phyloP scores from a whole-genome alignment of 1,140 invertebrate genomes.

The Drosophila albomicans region DNA sequence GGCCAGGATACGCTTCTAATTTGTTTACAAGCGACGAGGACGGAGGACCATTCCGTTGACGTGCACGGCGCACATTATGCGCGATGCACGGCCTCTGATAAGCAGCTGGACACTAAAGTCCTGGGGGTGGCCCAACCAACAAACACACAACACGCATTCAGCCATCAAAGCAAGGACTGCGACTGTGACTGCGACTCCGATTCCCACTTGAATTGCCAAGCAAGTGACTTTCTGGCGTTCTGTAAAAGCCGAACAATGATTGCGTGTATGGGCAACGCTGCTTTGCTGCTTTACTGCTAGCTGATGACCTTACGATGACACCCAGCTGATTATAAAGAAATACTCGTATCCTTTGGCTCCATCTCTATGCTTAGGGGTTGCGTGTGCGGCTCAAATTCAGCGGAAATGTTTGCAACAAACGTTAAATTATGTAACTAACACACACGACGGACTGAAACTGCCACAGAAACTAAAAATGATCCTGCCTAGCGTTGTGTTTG shows the following conservation, averaged over 20 bases:
- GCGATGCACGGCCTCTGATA: conserved; percentile 70
- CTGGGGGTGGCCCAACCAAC: neutral
- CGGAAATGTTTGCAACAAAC: conserved; percentile 80
- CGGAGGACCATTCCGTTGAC: conserved; percentile 51
- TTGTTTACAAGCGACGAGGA: conserved; percentile 70
- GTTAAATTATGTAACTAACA: conserved; percentile 81
- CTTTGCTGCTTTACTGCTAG: too few relatives aligned
- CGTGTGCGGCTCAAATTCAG: conserved; percentile 75
- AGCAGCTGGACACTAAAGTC: conserved; percentile 50
- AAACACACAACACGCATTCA: too few relatives aligned
- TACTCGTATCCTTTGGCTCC: conserved; percentile 43
- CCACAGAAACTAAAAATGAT: neutral
- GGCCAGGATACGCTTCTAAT: conserved; percentile 80
- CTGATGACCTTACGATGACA: conserved; percentile 84
- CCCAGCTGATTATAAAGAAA: conserved; percentile 81
- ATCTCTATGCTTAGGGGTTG: conserved; percentile 38
- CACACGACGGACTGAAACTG: conserved; percentile 38
- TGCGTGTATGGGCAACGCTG: conserved; percentile 36
- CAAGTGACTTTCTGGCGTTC: conserved; percentile 53
- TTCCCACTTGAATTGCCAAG: conserved; percentile 3
- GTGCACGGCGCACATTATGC: conserved; percentile 73
- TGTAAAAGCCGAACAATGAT: conserved; percentile 24
- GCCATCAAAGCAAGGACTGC: neutral
- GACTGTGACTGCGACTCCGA: neutral
- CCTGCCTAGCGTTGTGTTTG: neutral